phyloP scores from a whole-genome alignment of 1,140 invertebrate genomes.

The Leptinotarsa lineolata region DNA sequence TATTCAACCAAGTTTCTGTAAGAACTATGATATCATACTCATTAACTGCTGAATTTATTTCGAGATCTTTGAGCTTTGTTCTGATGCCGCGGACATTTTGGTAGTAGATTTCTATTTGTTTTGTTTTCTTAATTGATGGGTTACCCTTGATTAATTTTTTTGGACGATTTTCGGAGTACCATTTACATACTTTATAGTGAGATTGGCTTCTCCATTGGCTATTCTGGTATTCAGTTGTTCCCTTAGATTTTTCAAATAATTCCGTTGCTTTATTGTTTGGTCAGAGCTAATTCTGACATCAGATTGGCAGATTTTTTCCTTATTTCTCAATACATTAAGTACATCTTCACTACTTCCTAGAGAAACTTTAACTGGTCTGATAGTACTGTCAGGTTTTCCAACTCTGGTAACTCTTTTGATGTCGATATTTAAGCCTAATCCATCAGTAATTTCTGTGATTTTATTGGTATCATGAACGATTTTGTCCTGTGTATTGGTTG shows the following conservation, averaged over 20 bases:
- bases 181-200: neutral
- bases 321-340: neutral
- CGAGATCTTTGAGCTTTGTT: neutral
- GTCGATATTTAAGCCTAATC: neutral
- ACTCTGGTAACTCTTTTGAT: neutral
- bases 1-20: neutral
- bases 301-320: neutral
- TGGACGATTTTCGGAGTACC: neutral
- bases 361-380: conserved; percentile 2
- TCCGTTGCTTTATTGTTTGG: neutral
- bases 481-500: neutral
- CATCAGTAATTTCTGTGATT: neutral
- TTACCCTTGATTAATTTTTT: neutral
- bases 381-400: neutral
- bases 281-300: neutral
- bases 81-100: conserved; percentile 9
- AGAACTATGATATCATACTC: neutral
- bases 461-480: neutral
- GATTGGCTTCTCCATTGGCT: neutral
- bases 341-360: conserved; percentile 1
- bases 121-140: neutral
- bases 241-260: neutral
- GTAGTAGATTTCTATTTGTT: conserved; percentile 10
- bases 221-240: conserved; percentile 5
- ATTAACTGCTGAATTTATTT: neutral